These are phyloP conservation scores for Heliconius hewitsoni DNA, from an alignment of 1,140 invertebrate species.

Conservation along the genomic window DNA sequence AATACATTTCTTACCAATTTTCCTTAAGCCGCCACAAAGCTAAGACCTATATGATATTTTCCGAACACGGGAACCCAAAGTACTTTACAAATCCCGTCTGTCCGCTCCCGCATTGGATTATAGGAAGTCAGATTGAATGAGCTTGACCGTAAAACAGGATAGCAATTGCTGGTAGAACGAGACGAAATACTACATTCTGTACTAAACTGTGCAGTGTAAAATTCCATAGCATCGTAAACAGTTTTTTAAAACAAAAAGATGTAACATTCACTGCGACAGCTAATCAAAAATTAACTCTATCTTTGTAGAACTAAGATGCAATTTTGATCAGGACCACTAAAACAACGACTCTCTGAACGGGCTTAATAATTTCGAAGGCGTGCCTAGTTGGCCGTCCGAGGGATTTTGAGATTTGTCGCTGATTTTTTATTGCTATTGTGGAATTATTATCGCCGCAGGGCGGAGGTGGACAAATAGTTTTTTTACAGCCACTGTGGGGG, in stretches of 20 bases:
- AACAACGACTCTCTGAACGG: conserved; percentile 55
- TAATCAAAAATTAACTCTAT: conserved; percentile 34
- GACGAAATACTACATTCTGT: conserved; percentile 46
- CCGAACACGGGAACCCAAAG: conserved; percentile 43
- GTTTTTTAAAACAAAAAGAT: conserved; percentile 58
- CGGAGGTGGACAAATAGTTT: conserved; percentile 63
- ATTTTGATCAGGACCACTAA: conserved; percentile 32
- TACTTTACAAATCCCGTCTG: conserved; percentile 62
- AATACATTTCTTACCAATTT: conserved; percentile 48
- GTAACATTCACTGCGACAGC: conserved; percentile 20
- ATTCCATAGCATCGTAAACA: conserved; percentile 76
- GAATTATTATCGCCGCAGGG: conserved; percentile 69
- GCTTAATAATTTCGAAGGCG: conserved; percentile 79
- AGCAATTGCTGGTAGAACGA: conserved; percentile 46
- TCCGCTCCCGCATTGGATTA: conserved; percentile 69
- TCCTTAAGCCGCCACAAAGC: conserved; percentile 46
- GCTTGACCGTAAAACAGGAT: conserved; percentile 55
- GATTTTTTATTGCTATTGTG: conserved; percentile 76
- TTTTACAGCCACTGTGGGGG: conserved; percentile 42
- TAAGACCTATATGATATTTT: conserved; percentile 58
- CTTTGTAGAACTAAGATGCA: conserved; percentile 33
- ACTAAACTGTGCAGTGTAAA: conserved; percentile 71
- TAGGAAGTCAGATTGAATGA: conserved; percentile 64
- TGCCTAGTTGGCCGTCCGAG: conserved; percentile 73
- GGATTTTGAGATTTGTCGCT: conserved; percentile 75